A percentile compares a stretch with the other conserved stretches of the same genome.
Conservation (phyloP, 1,140 invertebrate genomes). For the Leptestheria dahalacensis region DNA sequence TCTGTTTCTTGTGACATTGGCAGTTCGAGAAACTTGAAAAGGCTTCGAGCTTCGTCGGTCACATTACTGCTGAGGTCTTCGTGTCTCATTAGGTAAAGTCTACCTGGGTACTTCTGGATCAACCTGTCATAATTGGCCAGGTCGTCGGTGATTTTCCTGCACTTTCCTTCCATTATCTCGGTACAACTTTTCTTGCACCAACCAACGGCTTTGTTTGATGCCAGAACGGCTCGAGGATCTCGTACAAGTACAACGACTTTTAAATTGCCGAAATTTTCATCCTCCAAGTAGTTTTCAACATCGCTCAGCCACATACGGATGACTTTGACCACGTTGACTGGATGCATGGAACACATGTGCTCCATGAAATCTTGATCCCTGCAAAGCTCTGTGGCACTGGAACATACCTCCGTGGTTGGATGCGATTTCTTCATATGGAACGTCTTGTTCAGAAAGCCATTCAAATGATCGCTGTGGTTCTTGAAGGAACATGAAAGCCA, state of each 20-base stretch:
- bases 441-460: not conserved
- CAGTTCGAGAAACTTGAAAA: not conserved
- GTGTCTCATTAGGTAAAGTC: not conserved
- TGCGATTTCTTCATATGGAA: not conserved
- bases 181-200: not conserved
- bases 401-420: not conserved
- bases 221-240: not conserved
- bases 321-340: not conserved
- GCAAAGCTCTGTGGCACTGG: too few relatives aligned
- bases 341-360: not conserved
- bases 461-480: not conserved
- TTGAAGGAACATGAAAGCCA: not conserved
- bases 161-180: not conserved
- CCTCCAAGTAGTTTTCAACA: not conserved
- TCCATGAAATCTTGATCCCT: not conserved
- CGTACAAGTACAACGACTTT: not conserved
- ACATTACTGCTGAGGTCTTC: not conserved
- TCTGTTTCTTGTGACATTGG: not conserved
- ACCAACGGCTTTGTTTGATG: not conserved
- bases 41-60: not conserved
- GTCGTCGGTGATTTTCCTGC: not conserved
- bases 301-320: not conserved
- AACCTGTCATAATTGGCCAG: not conserved
- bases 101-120: not conserved
- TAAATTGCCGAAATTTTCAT: not conserved